Evolutionary conservation across 2,113 vertebrate species (phyloP), one percentile per base, ranked within the genome.

Genomic region (Piprites chloris): DNA sequence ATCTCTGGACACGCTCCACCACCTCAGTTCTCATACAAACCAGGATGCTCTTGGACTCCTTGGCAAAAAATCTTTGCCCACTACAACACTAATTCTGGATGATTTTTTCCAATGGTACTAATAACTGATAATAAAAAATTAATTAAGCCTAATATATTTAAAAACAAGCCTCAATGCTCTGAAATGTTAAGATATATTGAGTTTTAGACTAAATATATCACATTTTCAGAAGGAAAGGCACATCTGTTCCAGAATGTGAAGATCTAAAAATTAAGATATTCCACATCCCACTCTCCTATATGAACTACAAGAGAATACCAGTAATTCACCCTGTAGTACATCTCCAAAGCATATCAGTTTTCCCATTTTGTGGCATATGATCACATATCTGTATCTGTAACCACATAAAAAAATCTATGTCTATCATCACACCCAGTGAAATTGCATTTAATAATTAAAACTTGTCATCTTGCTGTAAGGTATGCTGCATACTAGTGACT

Each of bases 1-100:
- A 50, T 62, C 47, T 56, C 2, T n/a, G 32, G 32, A 55, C 4
- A 5, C 0, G 0, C 15, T 50, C 5, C 27, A 63, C 35, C 42
- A 37, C 16, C 42, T 71, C 49, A 30, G 4, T 50, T 50, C 21
- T 85, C 4, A 21, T 75, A 18, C 3, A 79, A 32, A 2, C 11
- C 10, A 58, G 42, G 30, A 68, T 21, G 15, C 12, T 9, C 61
- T 59, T 47, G n/a, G 26, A 35, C 11, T 71, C n/a, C 44, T 59
- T 13, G 18, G 18, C 33, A 62, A 56, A 30, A 13, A 71, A 39
- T 44, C 12, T 66, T 80, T 24, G 19, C 16, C 2, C 3, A 26
- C 12, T 66, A 4, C 26, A 75, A 50, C 17, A 26, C 10, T 61
- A 42, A 63, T 32, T 4, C 12, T 73, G 27, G 9, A 21, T 55